Base-by-base conservation (phyloP, 1,140 invertebrate genomes). In the Cyphomyrmex costatus region DNA sequence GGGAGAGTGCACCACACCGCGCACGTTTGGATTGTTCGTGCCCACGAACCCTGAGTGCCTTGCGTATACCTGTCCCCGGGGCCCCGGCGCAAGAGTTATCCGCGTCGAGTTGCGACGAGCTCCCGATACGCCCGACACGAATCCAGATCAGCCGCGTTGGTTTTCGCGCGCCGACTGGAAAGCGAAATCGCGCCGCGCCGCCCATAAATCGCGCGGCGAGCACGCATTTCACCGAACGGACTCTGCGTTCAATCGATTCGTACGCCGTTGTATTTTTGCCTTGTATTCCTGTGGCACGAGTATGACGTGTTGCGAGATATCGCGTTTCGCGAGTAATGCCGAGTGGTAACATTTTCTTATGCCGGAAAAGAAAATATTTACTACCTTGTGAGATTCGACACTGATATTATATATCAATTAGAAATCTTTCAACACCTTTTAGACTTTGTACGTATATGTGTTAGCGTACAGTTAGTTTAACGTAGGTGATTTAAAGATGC, bases 1-100 rank as follows among this genome's bases (percentile, higher is more conserved):
- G 46, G 53, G 65, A 80, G 65, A 68, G 65, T 42, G 63, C 27
- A 77, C 46, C 71, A n/a, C 79, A 61, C 70, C 85, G 85, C 82
- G 88, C 85, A 21, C 51, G 19, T n/a, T 85, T 77, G 86, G 82
- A 90, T 93, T 87, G 89, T 90, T 73, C 89, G 83, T 90, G 89
- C 83, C 83, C 89, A 88, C 86, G 83, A 83, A 83, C 49, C 73
- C 74, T 42, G 68, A 51, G 16, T 24, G 33, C 3, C 27, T 58
- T 16, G 63, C 73, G 73, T 65, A 53, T 53, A 90, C 76, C 71
- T 85, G 60, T 79, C 5, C 33, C 89, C 86, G 66, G n/a, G 51
- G 42, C 27, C 16, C 21, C 76, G 30, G 88, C 61, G 88, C 61
- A 90, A 90, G 89, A 88, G 88, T 90, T 90, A 88, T 88, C 88